A percentile compares a stretch with the other conserved stretches of the same genome.
Conservation (phyloP, 2,797 vertebrate genomes). For the Erpetoichthys calabaricus region DNA sequence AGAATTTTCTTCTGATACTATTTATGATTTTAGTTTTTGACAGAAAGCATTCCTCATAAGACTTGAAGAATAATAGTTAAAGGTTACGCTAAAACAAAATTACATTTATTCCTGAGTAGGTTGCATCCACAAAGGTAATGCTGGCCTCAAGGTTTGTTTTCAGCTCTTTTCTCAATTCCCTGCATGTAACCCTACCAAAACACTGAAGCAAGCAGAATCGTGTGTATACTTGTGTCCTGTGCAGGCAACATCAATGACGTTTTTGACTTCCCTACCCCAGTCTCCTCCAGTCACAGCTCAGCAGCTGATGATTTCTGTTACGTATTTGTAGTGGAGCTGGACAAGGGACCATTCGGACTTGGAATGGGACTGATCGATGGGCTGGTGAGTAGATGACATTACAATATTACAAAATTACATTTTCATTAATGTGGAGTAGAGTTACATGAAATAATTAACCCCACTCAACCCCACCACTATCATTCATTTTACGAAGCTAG, state of each 20-base stretch:
- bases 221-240: constrained; percentile 30
- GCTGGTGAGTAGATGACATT: constrained; percentile 58
- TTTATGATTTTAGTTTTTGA: too few species aligned
- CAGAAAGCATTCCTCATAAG: too few species aligned
- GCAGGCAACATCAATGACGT: constrained; percentile 63
- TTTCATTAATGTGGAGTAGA: too few species aligned
- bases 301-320: constrained; percentile 76
- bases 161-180: not conserved
- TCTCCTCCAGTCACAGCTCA: constrained; percentile 50
- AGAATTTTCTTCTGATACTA: too few species aligned
- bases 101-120: too few species aligned
- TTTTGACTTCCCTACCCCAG: constrained; percentile 57
- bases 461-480: too few species aligned
- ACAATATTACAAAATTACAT: too few species aligned
- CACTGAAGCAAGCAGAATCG: not conserved
- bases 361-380: constrained; percentile 94
- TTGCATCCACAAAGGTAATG: not conserved
- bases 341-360: constrained; percentile 79
- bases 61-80: too few species aligned
- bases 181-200: not conserved
- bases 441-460: too few species aligned
- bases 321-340: constrained; percentile 85
- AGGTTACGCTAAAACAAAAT: too few species aligned
- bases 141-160: not conserved
- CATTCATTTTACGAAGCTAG: too few species aligned